Conservation (phyloP, 2,113 vertebrate species). For the Pelodiscus sinensis region DNA sequence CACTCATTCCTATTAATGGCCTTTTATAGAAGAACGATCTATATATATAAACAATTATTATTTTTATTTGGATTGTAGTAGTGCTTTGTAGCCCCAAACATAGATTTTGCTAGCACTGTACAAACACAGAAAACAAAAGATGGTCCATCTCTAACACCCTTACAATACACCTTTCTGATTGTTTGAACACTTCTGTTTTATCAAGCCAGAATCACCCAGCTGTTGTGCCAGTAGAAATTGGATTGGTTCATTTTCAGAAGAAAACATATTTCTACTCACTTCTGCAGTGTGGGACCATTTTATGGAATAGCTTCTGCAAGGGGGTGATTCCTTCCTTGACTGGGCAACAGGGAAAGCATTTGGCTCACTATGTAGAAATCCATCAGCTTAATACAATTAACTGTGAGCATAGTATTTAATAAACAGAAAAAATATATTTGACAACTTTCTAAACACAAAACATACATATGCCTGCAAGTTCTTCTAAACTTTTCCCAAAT, state of each 20-base stretch:
- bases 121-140: not conserved
- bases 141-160: not conserved
- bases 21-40: not conserved
- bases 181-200: not conserved
- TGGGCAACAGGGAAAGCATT: not conserved
- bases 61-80: not conserved
- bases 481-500: not conserved
- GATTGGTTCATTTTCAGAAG: not conserved
- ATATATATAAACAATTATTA: not conserved
- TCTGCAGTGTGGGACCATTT: not conserved
- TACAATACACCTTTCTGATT: not conserved
- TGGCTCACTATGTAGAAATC: not conserved
- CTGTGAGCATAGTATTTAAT: accelerated
- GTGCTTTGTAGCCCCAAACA: not conserved
- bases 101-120: not conserved
- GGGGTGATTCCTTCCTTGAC: not conserved
- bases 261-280: not conserved
- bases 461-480: not conserved
- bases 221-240: not conserved
- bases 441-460: not conserved
- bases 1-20: not conserved
- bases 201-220: not conserved
- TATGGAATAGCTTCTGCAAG: not conserved
- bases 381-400: not conserved
- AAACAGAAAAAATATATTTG: not conserved